Evolutionary conservation across 2,113 vertebrate species (phyloP).

Genomic region (Microtus montanus): DNA sequence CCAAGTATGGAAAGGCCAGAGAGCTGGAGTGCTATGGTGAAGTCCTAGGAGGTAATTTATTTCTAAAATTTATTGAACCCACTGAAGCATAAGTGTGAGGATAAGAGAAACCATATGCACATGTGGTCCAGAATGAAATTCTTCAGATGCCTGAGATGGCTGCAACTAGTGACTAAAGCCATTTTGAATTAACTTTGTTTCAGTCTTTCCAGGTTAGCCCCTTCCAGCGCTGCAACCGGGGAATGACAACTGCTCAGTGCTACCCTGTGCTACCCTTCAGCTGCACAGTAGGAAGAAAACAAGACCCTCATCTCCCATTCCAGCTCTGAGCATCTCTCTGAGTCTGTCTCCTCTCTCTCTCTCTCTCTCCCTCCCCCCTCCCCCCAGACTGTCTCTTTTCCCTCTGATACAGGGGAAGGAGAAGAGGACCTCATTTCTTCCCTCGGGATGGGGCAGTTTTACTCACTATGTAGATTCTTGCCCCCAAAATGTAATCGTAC

Average conservation of each 20-base stretch:
- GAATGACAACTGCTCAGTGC: not conserved
- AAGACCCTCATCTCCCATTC: not conserved
- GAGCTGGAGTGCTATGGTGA: constrained; percentile 40
- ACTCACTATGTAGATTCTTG: not conserved
- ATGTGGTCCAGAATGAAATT: constrained; percentile 43
- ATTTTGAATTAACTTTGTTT: constrained; percentile 48
- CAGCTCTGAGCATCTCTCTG: not conserved
- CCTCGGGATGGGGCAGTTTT: not conserved
- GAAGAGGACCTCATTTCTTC: not conserved
- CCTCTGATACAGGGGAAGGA: not conserved
- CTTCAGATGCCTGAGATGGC: constrained; percentile 37
- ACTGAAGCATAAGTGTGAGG: constrained; percentile 48
- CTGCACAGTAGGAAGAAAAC: not conserved
- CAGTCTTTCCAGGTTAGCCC: constrained; percentile 28
- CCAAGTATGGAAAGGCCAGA: constrained; percentile 46
- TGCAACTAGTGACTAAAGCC: constrained; percentile 14
- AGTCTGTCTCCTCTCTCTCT: not conserved
- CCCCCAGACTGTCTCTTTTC: not conserved
- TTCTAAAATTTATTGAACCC: constrained; percentile 65
- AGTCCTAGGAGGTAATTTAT: constrained; percentile 57
- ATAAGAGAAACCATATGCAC: constrained; percentile 46
- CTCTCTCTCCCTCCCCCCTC: too few relatives aligned
- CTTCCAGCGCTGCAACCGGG: constrained; percentile 41
- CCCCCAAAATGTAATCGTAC: not conserved
- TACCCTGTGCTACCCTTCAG: not conserved